Percentiles rank a stretch among this genome's conserved stretches.
Conservation (phyloP, 2,797 vertebrate species). For the Vultur gryphus region DNA sequence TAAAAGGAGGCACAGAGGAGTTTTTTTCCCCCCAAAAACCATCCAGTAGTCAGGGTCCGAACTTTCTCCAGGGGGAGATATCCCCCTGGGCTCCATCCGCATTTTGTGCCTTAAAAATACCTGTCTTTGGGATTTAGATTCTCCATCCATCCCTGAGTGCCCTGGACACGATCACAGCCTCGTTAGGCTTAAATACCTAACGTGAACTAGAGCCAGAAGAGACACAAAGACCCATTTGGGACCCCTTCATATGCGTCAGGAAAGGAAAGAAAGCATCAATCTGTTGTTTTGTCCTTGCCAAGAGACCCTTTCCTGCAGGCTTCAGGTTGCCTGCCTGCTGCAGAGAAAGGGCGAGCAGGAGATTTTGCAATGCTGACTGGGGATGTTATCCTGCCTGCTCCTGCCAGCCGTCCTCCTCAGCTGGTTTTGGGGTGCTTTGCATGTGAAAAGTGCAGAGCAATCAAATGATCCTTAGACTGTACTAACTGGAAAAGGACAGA, state of each 20-base stretch:
- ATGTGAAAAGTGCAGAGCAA: not conserved
- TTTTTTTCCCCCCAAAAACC: rapidly evolving
- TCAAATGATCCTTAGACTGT: not conserved
- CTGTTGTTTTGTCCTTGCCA: not conserved
- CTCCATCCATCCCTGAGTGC: not conserved
- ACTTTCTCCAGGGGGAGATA: not conserved
- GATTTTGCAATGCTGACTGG: not conserved
- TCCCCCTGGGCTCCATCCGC: not conserved
- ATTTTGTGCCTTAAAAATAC: not conserved
- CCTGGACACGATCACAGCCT: not conserved
- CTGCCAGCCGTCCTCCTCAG: not conserved
- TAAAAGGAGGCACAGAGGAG: not conserved
- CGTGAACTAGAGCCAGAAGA: not conserved
- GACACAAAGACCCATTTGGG: not conserved
- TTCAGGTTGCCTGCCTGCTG: not conserved
- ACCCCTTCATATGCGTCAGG: not conserved
- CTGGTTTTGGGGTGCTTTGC: not conserved
- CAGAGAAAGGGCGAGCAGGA: not conserved
- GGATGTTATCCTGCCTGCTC: not conserved
- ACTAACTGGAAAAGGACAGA: not conserved
- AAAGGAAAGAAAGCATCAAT: not conserved
- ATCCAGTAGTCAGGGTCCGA: not conserved
- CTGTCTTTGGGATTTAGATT: not conserved
- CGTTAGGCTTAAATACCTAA: not conserved
- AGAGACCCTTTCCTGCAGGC: not conserved